These are phyloP conservation scores for Eurystomus glaucurus DNA, from an alignment of 2,797 vertebrate genomes.

Conservation along the genomic window DNA sequence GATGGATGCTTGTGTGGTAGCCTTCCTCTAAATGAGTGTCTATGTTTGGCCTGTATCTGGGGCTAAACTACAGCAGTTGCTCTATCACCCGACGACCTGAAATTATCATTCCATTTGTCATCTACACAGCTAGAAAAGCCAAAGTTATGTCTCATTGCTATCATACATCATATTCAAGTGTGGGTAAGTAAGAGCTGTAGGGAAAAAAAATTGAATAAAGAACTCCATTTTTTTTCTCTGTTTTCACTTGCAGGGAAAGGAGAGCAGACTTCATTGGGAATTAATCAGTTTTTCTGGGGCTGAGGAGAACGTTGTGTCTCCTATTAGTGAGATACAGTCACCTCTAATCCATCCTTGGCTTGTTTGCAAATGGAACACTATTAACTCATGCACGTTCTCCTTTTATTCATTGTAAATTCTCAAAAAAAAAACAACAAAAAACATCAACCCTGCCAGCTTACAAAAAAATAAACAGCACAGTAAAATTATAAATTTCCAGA, in stretches of 20 bases:
- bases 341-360: not conserved
- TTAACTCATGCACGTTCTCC: not conserved
- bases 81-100: not conserved
- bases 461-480: not conserved
- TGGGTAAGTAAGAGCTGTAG: not conserved
- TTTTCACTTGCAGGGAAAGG: not conserved
- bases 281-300: not conserved
- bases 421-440: not conserved
- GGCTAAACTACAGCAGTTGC: not conserved
- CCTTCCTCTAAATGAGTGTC: not conserved
- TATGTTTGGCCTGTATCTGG: not conserved
- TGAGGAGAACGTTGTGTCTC: not conserved
- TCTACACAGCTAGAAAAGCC: not conserved
- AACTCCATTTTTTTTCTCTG: not conserved
- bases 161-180: not conserved
- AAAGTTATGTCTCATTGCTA: not conserved
- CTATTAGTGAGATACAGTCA: not conserved
- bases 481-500: not conserved
- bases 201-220: not conserved
- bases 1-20: not conserved
- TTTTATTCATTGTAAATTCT: not conserved
- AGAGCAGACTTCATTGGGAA: not conserved
- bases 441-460: not conserved
- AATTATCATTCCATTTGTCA: not conserved
- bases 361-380: not conserved